phyloP scores from a whole-genome alignment of 23 tunicate genomes.

The Styela plicata region DNA sequence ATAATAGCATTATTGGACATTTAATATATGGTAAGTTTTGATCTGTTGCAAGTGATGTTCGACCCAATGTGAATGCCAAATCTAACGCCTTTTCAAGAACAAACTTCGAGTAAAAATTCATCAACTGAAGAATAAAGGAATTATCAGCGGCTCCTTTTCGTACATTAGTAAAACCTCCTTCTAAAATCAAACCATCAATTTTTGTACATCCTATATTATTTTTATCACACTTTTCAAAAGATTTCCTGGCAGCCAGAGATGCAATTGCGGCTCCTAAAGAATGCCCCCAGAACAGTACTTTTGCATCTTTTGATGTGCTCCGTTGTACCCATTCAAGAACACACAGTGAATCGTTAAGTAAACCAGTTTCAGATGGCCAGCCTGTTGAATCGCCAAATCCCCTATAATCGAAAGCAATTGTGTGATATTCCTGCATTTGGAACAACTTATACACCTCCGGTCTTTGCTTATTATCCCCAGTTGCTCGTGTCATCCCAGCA shows the following conservation, averaged over 20 bases:
- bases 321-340: conserved; percentile 43
- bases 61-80: conserved; percentile 19
- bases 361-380: conserved; percentile 49
- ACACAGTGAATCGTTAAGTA: conserved; percentile 40
- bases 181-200: conserved; percentile 55
- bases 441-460: conserved; percentile 27
- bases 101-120: background rate
- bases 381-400: conserved; percentile 92
- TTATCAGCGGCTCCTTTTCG: conserved; percentile 40
- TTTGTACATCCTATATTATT: background rate
- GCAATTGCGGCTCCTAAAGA: conserved; percentile 68
- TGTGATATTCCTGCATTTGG: conserved; percentile 36
- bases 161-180: conserved; percentile 62
- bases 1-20: conserved; percentile 55
- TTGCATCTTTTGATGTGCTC: conserved; percentile 15
- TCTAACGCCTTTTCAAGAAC: background rate
- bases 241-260: conserved; percentile 39
- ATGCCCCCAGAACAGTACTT: conserved; percentile 79
- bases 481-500: conserved; percentile 55
- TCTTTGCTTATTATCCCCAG: conserved; percentile 42
- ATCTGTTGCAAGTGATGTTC: conserved; percentile 36
- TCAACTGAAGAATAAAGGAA: conserved; percentile 15
- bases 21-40: background rate
- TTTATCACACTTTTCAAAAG: background rate
- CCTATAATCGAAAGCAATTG: conserved; percentile 74